Evolutionary conservation across 2,888 invertebrate species (phyloP).

Genomic region (Sepiola atlantica): DNA sequence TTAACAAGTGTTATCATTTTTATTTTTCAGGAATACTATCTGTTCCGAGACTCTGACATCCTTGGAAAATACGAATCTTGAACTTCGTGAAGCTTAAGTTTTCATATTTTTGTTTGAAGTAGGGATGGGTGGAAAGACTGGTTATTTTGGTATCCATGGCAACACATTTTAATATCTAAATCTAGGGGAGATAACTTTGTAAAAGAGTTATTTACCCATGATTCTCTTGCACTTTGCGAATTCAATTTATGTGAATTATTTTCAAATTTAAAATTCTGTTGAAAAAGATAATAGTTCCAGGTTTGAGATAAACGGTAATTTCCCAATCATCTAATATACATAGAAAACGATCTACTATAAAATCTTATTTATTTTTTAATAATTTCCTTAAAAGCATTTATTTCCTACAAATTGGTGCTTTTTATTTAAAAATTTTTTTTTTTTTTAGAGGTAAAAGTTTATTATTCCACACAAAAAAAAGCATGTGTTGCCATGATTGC

Average conservation of each 20-base stretch:
- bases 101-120: background rate
- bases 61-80: conserved; percentile 84
- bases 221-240: background rate
- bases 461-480: background rate
- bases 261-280: too few relatives aligned
- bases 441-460: too few relatives aligned
- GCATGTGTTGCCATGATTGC: background rate
- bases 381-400: too few relatives aligned
- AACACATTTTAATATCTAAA: background rate
- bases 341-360: too few relatives aligned
- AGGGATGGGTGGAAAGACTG: background rate
- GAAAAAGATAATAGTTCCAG: too few relatives aligned
- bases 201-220: background rate
- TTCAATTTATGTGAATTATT: too few relatives aligned
- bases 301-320: too few relatives aligned
- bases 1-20: conserved; percentile 47
- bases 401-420: too few relatives aligned
- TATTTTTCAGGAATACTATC: conserved; percentile 84
- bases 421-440: too few relatives aligned
- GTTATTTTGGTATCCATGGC: background rate
- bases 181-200: background rate
- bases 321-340: too few relatives aligned
- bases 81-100: background rate
- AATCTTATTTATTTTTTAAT: too few relatives aligned
- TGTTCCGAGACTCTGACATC: conserved; percentile 96